Percentiles rank a stretch among this genome's conserved stretches.
phyloP scores from a whole-genome alignment of 2,797 vertebrate species.

The Myotis pilosus region DNA sequence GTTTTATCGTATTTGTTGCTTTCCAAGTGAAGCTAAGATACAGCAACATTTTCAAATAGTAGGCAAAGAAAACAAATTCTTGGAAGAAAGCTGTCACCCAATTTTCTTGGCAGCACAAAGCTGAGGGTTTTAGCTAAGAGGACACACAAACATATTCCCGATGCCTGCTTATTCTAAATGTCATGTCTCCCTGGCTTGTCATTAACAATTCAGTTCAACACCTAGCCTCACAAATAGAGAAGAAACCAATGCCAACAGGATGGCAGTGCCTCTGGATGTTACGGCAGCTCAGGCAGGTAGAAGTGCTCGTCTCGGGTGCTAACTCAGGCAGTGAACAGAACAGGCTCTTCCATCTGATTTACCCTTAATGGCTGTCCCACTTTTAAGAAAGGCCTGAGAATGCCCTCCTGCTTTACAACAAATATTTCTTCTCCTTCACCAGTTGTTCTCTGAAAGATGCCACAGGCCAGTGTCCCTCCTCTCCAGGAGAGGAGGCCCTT shows the following conservation, averaged over 20 bases:
- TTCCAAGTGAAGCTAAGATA: constrained; percentile 58
- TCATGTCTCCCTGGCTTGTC: constrained; percentile 53
- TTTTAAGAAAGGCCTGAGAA: constrained; percentile 28
- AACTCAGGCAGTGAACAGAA: background rate
- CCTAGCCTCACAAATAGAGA: background rate
- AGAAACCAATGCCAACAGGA: background rate
- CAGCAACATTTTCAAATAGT: constrained; percentile 62
- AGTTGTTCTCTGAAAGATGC: background rate
- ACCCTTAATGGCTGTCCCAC: background rate
- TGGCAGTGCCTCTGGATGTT: background rate
- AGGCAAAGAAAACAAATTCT: constrained; percentile 59
- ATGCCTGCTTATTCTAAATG: constrained; percentile 36
- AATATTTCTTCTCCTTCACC: background rate
- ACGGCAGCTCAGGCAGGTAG: background rate
- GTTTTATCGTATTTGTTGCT: constrained; percentile 52
- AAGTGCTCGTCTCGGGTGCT: background rate
- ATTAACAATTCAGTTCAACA: constrained; percentile 56
- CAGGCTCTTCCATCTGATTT: constrained; percentile 1
- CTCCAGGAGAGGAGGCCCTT: background rate
- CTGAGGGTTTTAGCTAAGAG: constrained; percentile 57
- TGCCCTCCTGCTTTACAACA: background rate
- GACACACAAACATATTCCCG: constrained; percentile 51
- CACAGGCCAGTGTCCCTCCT: background rate
- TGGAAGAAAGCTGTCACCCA: constrained; percentile 51
- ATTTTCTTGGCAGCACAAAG: constrained; percentile 62